phyloP scores from a whole-genome alignment of 2,888 invertebrate genomes.

The Monoplex corrugatus region DNA sequence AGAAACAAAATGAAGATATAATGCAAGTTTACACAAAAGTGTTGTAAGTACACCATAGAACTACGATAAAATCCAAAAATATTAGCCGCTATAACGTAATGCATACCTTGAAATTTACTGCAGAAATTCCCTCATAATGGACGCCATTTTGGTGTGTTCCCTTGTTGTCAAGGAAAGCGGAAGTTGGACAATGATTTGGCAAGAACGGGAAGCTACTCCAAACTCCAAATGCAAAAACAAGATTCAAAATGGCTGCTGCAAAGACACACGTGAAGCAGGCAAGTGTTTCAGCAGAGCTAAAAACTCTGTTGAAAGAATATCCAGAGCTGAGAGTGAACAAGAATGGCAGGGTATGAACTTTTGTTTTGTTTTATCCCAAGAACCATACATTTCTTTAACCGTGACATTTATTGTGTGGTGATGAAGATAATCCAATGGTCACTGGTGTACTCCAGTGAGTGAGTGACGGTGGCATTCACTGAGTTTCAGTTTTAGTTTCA shows the following conservation, averaged over 20 bases:
- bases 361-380: too few relatives aligned
- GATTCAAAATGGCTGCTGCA: conserved; percentile 52
- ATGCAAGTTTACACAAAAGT: too few relatives aligned
- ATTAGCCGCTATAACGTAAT: too few relatives aligned
- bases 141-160: conserved; percentile 60
- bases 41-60: too few relatives aligned
- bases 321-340: conserved; percentile 55
- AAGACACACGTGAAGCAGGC: conserved; percentile 48
- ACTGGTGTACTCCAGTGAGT: too few relatives aligned
- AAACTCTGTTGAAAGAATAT: conserved; percentile 56
- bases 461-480: too few relatives aligned
- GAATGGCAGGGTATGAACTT: conserved; percentile 30
- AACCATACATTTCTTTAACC: too few relatives aligned
- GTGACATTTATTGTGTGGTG: too few relatives aligned
- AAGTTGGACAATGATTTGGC: conserved; percentile 47
- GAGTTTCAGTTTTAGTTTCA: too few relatives aligned
- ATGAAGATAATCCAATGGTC: too few relatives aligned
- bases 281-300: conserved; percentile 51
- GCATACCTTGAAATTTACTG: not conserved
- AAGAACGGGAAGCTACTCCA: conserved; percentile 54
- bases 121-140: not conserved
- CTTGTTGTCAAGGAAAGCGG: conserved; percentile 65
- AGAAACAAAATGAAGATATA: too few relatives aligned
- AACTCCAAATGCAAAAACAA: not conserved
- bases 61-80: too few relatives aligned